A percentile compares a stretch with the other conserved stretches of the same genome.
phyloP scores from a whole-genome alignment of 2,113 vertebrate species.

The Albula goreensis region DNA sequence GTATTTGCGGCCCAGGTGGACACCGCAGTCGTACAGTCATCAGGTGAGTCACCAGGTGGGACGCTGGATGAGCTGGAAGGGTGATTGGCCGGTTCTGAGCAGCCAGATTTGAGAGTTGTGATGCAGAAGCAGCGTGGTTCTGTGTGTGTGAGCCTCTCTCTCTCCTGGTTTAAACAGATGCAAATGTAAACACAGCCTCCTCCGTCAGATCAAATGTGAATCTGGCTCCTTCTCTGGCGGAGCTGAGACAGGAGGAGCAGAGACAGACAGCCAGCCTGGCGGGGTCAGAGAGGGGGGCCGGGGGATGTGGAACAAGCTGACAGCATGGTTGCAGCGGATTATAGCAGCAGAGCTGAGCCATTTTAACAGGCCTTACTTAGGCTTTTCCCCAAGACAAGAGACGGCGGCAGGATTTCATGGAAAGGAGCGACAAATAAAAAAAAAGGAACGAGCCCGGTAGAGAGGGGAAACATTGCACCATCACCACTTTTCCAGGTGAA shows the following conservation, averaged over 20 bases:
- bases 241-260: conserved; percentile 31
- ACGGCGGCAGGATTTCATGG: neutral
- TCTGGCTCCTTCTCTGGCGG: neutral
- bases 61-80: too few relatives aligned
- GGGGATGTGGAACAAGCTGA: conserved; percentile 53
- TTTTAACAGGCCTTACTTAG: conserved; percentile 68
- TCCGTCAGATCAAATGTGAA: neutral
- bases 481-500: conserved; percentile 74
- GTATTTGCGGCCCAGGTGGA: too few relatives aligned
- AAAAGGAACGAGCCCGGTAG: conserved; percentile 52
- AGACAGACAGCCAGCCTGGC: conserved; percentile 59
- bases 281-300: conserved; percentile 52
- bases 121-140: neutral
- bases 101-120: too few relatives aligned
- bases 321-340: conserved; percentile 55
- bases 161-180: conserved; percentile 16
- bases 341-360: conserved; percentile 67
- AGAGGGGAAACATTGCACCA: conserved; percentile 13
- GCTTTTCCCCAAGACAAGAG: conserved; percentile 46
- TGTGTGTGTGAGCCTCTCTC: conserved; percentile 41
- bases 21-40: neutral
- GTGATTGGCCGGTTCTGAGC: neutral
- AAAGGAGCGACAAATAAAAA: conserved; percentile 37
- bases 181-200: conserved; percentile 43
- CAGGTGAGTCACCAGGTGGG: too few relatives aligned